phyloP scores from a whole-genome alignment of 2,888 invertebrate genomes.

The Eristalis tenax region DNA sequence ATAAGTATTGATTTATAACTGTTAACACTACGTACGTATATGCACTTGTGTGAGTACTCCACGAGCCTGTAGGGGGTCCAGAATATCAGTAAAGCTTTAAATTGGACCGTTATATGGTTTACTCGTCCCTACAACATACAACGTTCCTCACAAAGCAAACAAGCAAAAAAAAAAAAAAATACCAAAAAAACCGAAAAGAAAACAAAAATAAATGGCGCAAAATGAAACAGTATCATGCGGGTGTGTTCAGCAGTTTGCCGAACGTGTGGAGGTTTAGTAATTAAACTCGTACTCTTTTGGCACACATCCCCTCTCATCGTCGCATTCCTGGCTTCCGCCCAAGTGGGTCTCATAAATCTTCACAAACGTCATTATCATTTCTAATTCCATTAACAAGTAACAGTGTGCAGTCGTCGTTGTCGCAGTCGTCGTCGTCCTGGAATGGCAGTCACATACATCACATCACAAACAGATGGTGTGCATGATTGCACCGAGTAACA shows the following conservation, averaged over 20 bases:
- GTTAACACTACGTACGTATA: slow-evolving; percentile 49
- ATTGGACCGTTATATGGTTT: slow-evolving; percentile 8
- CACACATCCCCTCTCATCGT: not conserved
- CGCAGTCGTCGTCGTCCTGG: not conserved
- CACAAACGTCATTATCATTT: slow-evolving; percentile 70
- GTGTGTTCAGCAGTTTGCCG: not conserved
- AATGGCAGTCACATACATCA: slow-evolving; percentile 68
- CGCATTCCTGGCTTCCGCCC: slow-evolving; percentile 35
- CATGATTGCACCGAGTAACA: slow-evolving; percentile 37
- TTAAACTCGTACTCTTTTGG: slow-evolving; percentile 52
- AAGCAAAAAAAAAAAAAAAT: not conserved
- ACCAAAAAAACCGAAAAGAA: not conserved
- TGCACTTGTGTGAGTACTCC: not conserved
- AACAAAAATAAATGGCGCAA: not conserved
- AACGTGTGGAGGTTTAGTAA: slow-evolving; percentile 65
- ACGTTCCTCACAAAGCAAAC: not conserved
- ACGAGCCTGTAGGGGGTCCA: not conserved
- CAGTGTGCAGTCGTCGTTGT: slow-evolving; percentile 30
- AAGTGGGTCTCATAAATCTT: slow-evolving; percentile 67
- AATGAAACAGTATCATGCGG: slow-evolving; percentile 5
- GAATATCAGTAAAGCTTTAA: slow-evolving; percentile 39
- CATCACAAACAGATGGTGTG: slow-evolving; percentile 64
- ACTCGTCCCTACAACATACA: slow-evolving; percentile 28
- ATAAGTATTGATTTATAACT: slow-evolving; percentile 67
- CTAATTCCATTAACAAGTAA: slow-evolving; percentile 72